Evolutionary conservation across 2,797 vertebrate species (phyloP), one percentile per base, ranked within the genome.

Genomic region (Onychomys arenicola): DNA sequence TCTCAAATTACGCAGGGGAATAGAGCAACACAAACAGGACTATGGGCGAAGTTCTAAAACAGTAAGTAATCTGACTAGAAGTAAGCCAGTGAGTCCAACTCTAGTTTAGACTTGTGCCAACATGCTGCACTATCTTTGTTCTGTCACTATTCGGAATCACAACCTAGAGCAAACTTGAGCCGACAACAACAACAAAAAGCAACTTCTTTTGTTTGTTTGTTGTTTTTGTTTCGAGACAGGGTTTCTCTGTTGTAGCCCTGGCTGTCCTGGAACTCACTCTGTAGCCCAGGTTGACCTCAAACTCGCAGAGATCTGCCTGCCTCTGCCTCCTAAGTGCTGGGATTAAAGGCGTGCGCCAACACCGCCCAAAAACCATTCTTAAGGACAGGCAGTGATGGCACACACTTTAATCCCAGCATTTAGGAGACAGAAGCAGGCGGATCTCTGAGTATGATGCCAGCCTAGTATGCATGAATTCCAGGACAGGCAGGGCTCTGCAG

Each of bases 131-230:
- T 88, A 43, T 34, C 49, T 96, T 77, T 95, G 40, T 61, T 83
- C 32, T 40, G 69, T 40, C 14, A 96, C 6, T 75, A 78, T 92
- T 96, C 6, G 77, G n/a, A 95, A 86, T 59, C 37, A 19, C 12
- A 82, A 40, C 2, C 76, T 82, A 94, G 91, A 82, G 55, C 21
- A 93, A 93, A 94, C 37, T 85, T 92, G 9, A 93, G 75, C 57
- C 40, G 83, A 76, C 67, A 16, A 25, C 8, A 25, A 21, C 59
- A 63, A 25, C n/a, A 71, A 71, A 10, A 37, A 40, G 21, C 21
- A 73, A 71, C 19, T 71, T 73, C 37, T 17, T 67, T 65, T 65
- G 8, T 12, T 69, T 19, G 67, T 69, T 69, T 69, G 67, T n/a
- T 69, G 34, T 69, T 69, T 67, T 73, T 40, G n/a, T 73, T 73